Evolutionary conservation across 2,888 invertebrate species (phyloP), one percentile per base, ranked within the genome.

Genomic region (Scaptomyza tumidula): DNA sequence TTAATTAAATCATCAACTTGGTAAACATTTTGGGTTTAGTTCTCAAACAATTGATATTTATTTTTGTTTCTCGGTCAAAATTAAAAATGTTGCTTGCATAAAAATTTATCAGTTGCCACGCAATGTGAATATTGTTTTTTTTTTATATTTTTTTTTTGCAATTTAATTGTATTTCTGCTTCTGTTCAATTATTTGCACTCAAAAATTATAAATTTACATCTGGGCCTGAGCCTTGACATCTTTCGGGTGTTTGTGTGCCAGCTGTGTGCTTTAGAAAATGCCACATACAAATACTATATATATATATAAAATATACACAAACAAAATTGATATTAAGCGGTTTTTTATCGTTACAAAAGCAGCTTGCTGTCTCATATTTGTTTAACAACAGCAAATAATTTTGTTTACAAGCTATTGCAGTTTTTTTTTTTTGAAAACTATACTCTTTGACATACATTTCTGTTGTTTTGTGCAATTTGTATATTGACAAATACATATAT

Each of bases 1-100:
- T 82, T 85, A 83, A 83, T 83, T 83, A 79, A 83, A 76, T 60
- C 33, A 58, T 46, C 41, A 57, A 27, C 50, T 16, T 14, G 41
- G 35, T 43, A 54, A 39, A 49, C 35, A 50, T 45, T 35, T 49
- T 66, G 45, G 1, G 68, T 52, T 44, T 48, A 24, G 31, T 41
- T 54, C 41, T 43, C 6, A 29, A 29, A 37, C 45, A 66, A 73
- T 65, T 76, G 46, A 71, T 55, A 65, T 68, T 58, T 60, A 56
- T 62, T 52, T 14, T 39, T 55, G 1, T 46, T 53, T 44, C 49
- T 43, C 7, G 7, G 13, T 6, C 27, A 55, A 59, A 59, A 52
- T 62, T 56, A 5, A 27, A 57, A 62, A 56, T 72, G 53, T 70
- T 53, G 60, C 14, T 24, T 53, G 46, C 56, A 35, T 37, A 14